Evolutionary conservation across 2,888 invertebrate species (phyloP).

Genomic region (Pteria penguin): DNA sequence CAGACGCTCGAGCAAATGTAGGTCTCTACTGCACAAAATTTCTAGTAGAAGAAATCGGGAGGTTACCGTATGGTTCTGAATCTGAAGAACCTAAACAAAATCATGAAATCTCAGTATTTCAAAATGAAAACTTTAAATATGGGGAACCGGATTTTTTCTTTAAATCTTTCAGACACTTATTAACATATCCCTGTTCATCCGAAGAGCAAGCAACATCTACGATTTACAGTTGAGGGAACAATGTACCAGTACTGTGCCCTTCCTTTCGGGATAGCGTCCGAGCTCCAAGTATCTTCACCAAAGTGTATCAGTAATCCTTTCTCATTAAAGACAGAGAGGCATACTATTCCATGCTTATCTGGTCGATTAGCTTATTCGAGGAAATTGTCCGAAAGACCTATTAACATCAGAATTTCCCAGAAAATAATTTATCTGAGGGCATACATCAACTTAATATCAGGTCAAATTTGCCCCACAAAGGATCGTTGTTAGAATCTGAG

Average conservation of each 20-base stretch:
- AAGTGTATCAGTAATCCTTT: too few relatives aligned
- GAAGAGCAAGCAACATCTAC: not conserved
- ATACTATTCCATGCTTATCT: too few relatives aligned
- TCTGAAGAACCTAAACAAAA: conserved; percentile 5
- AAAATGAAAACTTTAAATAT: conserved; percentile 16
- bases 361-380: too few relatives aligned
- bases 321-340: too few relatives aligned
- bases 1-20: conserved; percentile 1
- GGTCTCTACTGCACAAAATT: conserved; percentile 1
- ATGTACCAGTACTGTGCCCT: not conserved
- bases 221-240: not conserved
- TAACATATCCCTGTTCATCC: not conserved
- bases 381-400: too few relatives aligned
- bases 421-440: too few relatives aligned
- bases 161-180: not conserved
- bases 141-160: not conserved
- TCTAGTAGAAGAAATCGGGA: conserved; percentile 1
- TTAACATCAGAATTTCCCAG: too few relatives aligned
- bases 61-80: conserved; percentile 1
- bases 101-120: conserved; percentile 8
- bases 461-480: too few relatives aligned
- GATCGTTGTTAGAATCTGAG: too few relatives aligned
- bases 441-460: too few relatives aligned
- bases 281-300: not conserved
- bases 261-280: not conserved